phyloP scores from a whole-genome alignment of 1,140 invertebrate genomes.

The Augochlora pura region DNA sequence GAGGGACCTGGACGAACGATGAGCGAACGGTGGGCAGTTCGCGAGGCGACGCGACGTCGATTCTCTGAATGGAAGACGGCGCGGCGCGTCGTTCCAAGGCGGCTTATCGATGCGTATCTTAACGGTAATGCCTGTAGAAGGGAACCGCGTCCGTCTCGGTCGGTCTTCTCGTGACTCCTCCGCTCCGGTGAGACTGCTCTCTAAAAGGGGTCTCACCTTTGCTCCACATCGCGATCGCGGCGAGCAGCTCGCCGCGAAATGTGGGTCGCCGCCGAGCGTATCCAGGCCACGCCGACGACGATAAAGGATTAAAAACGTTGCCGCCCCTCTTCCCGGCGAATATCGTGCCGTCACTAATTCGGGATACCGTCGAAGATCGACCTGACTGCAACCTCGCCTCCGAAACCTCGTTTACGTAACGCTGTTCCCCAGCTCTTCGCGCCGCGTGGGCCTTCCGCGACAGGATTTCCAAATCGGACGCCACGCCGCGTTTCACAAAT shows the following conservation, averaged over 20 bases:
- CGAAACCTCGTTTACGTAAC: neutral
- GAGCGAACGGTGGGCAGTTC: too few species aligned
- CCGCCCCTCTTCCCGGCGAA: neutral
- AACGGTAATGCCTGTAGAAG: constrained; percentile 51
- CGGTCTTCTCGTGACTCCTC: constrained; percentile 43
- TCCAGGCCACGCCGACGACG: constrained; percentile 64
- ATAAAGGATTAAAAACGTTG: constrained; percentile 51
- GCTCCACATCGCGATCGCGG: constrained; percentile 57
- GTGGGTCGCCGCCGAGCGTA: constrained; percentile 66
- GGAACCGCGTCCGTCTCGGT: constrained; percentile 28
- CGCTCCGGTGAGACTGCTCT: constrained; percentile 47
- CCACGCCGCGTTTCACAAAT: too few species aligned
- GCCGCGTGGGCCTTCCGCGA: too few species aligned
- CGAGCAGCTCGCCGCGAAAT: constrained; percentile 54
- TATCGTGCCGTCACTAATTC: neutral
- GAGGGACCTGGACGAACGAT: too few species aligned
- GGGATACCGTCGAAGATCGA: constrained; percentile 1
- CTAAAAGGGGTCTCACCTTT: constrained; percentile 69
- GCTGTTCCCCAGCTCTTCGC: too few species aligned
- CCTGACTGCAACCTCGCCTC: neutral
- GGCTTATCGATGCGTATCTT: constrained; percentile 51
- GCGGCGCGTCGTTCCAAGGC: neutral
- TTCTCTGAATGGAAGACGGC: constrained; percentile 24
- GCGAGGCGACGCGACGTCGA: constrained; percentile 3
- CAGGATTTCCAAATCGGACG: too few species aligned